Conservation (phyloP, 2,888 invertebrate species). For the Netelia melanura region DNA sequence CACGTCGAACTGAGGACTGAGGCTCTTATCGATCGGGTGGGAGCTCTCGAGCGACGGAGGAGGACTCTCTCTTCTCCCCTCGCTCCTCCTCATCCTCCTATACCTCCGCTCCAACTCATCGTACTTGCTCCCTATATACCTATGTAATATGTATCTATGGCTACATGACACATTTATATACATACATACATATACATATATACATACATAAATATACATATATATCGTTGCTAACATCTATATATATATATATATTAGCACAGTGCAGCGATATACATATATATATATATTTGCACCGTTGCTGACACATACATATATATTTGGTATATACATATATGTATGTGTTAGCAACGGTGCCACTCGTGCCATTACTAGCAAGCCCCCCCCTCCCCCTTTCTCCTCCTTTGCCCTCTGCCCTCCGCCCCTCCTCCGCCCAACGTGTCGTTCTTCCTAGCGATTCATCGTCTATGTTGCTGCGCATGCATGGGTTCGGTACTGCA, state of each 20-base stretch:
- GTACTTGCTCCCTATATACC: neutral
- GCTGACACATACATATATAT: no score
- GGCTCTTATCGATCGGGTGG: slow-evolving; percentile 85
- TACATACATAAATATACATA: no score
- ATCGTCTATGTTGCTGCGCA: slow-evolving; percentile 43
- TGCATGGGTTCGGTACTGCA: slow-evolving; percentile 24
- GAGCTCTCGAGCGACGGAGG: slow-evolving; percentile 72
- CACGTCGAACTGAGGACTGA: slow-evolving; percentile 87
- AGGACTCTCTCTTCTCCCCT: slow-evolving; percentile 79
- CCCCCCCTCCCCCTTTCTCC: neutral
- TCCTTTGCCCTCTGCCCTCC: slow-evolving; percentile 1
- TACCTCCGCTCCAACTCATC: slow-evolving; percentile 66
- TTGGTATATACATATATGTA: neutral
- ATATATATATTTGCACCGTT: no score
- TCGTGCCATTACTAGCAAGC: neutral
- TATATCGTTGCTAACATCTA: no score
- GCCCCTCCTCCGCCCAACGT: neutral
- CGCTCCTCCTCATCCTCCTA: slow-evolving; percentile 76
- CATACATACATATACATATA: no score
- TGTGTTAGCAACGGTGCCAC: slow-evolving; percentile 5
- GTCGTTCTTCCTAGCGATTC: neutral
- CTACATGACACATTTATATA: neutral
- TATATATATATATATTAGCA: no score
- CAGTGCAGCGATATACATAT: no score
- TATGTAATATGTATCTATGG: neutral